Base-by-base conservation (phyloP, 2,113 vertebrate genomes). In the Brachyistius frenatus region DNA sequence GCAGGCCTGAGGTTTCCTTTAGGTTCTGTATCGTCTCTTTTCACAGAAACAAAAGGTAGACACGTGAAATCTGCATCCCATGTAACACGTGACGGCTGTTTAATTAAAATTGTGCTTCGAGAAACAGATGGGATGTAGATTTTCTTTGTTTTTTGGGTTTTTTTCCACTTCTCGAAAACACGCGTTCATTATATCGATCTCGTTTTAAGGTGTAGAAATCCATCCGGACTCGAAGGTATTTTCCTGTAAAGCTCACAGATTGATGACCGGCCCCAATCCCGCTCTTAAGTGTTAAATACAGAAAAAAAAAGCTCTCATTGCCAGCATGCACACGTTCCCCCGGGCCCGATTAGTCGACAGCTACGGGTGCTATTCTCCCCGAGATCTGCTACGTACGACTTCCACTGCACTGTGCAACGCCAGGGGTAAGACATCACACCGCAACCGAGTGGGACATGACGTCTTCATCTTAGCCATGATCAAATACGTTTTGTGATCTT, bases 401-500 rank as follows among this genome's bases (percentile, higher is more conserved):
- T 44, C 9, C 44, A 15, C 52, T 11, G 71, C 46, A 7, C 41
- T 41, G 13, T 32, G 57, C n/a, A 66, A 81, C 36, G 44, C 39
- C 31, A 11, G 2, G 50, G 66, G 71, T 54, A 6, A 55, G 37
- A 31, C 62, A 37, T 85, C 61, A 15, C 63, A 70, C 41, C 32
- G 44, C 58, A 37, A 50, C 68, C 78, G 52, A 79, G 66, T 68
- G 85, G 81, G 87, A 88, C 86, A 13, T 78, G 71, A 41, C 44
- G 37, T 57, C 79, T 78, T 80, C 31, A 56, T 57, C 86, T 67
- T 58, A 37, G 55, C 62, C 61, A 3, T 56, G 81, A 89, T 90
- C 86, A 88, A 81, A 79, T 78, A 67, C n/a, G 61, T 80, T 60
- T 55, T 86, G 79, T 83, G 83, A 85, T 90, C 70, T 78, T 71